phyloP scores from a whole-genome alignment of 2,888 invertebrate genomes.

The Parascotia fuliginaria region DNA sequence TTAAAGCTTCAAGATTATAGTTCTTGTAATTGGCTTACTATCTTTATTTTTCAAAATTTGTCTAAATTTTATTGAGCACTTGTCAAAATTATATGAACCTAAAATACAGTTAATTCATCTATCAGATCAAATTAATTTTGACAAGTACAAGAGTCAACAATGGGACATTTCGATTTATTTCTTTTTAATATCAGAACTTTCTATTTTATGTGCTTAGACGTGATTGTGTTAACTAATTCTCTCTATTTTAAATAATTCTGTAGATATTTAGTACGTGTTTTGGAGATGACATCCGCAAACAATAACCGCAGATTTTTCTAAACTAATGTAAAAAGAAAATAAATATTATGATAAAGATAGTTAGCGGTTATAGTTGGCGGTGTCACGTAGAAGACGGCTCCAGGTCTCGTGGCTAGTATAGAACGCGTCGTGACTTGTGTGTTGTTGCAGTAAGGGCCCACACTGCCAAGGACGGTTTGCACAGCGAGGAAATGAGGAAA shows the following conservation, averaged over 20 bases:
- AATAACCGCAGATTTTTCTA: conserved; percentile 47
- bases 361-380: conserved; percentile 57
- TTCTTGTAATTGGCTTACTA: conserved; percentile 78
- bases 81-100: conserved; percentile 48
- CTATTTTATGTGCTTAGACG: conserved; percentile 74
- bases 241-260: conserved; percentile 69
- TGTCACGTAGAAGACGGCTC: conserved; percentile 65
- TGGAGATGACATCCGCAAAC: conserved; percentile 52
- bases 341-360: not conserved
- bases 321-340: not conserved
- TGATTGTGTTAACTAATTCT: conserved; percentile 78
- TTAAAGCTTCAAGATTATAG: conserved; percentile 69
- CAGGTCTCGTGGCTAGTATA: conserved; percentile 77
- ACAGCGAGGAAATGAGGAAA: conserved; percentile 98
- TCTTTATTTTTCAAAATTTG: conserved; percentile 70
- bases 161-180: conserved; percentile 45
- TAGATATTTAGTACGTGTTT: conserved; percentile 78
- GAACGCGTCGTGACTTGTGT: conserved; percentile 82
- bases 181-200: conserved; percentile 41
- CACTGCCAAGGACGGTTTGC: conserved; percentile 95
- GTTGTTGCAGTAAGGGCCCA: conserved; percentile 88
- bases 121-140: conserved; percentile 47
- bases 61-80: conserved; percentile 41
- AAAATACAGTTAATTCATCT: not conserved
- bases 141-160: conserved; percentile 44